A percentile compares a stretch with the other conserved stretches of the same genome.
These are phyloP conservation scores for Brachionus sp. DNA, from an alignment of 1,140 invertebrate genomes.

Conservation along the genomic window DNA sequence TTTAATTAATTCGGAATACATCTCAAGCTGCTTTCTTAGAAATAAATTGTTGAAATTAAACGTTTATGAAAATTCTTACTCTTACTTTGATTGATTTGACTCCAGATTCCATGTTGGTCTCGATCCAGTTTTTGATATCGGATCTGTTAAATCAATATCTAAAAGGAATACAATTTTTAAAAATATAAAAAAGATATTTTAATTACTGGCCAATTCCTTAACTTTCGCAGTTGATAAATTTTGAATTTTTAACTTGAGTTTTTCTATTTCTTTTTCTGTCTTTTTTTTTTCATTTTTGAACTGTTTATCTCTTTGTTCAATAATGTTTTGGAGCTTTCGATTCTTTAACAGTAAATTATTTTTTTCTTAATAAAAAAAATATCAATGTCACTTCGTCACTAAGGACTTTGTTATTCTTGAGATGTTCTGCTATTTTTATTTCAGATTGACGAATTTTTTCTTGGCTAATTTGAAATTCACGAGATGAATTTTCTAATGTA, in stretches of 20 bases:
- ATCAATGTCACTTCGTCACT: neutral
- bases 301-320: slow-evolving; percentile 32
- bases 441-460: slow-evolving; percentile 16
- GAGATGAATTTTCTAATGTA: neutral
- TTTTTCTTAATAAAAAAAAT: neutral
- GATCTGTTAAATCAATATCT: slow-evolving; percentile 24
- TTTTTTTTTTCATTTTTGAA: slow-evolving; percentile 33
- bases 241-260: slow-evolving; percentile 15
- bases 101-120: slow-evolving; percentile 20
- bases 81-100: neutral
- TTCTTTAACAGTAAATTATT: neutral
- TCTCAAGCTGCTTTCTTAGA: slow-evolving; percentile 16
- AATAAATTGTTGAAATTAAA: neutral
- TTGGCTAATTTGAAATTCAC: neutral
- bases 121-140: neutral
- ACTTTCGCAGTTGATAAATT: neutral
- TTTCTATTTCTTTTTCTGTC: slow-evolving; percentile 29
- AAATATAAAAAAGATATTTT: neutral
- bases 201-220: slow-evolving; percentile 16
- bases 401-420: neutral
- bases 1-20: slow-evolving; percentile 26
- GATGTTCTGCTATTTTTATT: neutral
- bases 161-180: neutral
- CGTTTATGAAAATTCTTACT: neutral
- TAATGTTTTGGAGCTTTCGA: neutral